phyloP scores from a whole-genome alignment of 2,888 invertebrate species.

The Heteromyza rotundicornis region DNA sequence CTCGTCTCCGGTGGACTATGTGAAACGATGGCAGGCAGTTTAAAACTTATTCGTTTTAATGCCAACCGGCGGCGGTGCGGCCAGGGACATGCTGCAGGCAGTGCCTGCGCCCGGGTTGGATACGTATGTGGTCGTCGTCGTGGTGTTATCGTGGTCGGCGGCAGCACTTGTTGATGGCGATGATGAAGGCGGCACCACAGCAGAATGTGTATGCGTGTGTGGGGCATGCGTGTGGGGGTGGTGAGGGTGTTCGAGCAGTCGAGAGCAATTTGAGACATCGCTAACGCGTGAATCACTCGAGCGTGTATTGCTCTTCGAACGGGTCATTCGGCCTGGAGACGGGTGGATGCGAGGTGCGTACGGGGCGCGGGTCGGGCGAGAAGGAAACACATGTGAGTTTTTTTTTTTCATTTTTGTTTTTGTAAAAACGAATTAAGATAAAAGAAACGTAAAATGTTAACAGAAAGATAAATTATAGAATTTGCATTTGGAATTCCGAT shows the following conservation, averaged over 20 bases:
- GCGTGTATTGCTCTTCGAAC: constrained; percentile 61
- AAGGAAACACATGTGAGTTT: not conserved
- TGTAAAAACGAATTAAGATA: too few relatives aligned
- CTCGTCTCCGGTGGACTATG: not conserved
- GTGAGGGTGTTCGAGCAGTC: constrained; percentile 56
- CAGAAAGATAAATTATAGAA: too few relatives aligned
- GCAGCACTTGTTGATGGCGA: constrained; percentile 33
- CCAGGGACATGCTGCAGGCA: constrained; percentile 45
- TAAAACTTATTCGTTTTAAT: constrained; percentile 57
- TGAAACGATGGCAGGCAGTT: too few relatives aligned
- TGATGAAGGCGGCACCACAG: constrained; percentile 27
- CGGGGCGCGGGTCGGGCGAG: not conserved
- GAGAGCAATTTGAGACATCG: constrained; percentile 59
- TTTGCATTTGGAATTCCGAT: too few relatives aligned
- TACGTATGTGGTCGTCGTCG: constrained; percentile 43
- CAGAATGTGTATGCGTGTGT: constrained; percentile 26
- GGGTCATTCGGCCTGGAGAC: constrained; percentile 60
- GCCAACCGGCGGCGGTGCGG: constrained; percentile 36
- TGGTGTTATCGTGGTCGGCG: constrained; percentile 6
- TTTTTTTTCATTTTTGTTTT: too few relatives aligned
- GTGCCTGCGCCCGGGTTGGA: constrained; percentile 44
- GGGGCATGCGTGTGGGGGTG: constrained; percentile 28
- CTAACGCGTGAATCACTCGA: constrained; percentile 62
- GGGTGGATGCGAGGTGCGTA: not conserved
- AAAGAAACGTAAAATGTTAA: too few relatives aligned